A percentile compares a stretch with the other conserved stretches of the same genome.
phyloP scores from a whole-genome alignment of 2,888 invertebrate genomes.

The Calameuta idolon region DNA sequence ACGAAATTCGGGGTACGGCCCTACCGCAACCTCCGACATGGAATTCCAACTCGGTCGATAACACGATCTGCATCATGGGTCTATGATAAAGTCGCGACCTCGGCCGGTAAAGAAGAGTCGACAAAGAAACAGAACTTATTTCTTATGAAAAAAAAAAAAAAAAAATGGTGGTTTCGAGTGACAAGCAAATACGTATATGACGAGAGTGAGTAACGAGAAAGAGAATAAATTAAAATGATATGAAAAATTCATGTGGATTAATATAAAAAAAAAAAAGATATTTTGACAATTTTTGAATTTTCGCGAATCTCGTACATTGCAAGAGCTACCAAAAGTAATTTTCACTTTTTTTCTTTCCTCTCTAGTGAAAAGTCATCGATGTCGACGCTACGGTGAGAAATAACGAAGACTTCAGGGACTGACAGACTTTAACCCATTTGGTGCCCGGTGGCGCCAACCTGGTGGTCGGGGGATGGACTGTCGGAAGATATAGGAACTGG shows the following conservation, averaged over 20 bases:
- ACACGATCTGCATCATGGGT: conserved; percentile 1
- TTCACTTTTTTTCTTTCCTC: not conserved
- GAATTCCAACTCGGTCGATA: not conserved
- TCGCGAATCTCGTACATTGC: not conserved
- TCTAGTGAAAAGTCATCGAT: not conserved
- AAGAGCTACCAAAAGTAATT: not conserved
- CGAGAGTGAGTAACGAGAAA: no score
- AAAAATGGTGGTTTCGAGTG: no score
- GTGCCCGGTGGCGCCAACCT: conserved; percentile 57
- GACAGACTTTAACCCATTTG: conserved; percentile 62
- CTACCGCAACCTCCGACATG: conserved; percentile 39
- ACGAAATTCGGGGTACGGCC: conserved; percentile 39
- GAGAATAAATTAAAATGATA: no score
- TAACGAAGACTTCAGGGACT: not conserved
- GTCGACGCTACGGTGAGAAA: not conserved
- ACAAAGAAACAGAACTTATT: not conserved
- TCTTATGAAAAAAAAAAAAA: no score
- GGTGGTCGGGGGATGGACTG: conserved; percentile 41
- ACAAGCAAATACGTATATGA: no score
- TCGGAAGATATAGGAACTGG: conserved; percentile 37
- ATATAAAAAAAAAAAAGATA: no score
- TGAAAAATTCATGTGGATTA: no score
- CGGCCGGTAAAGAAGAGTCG: not conserved
- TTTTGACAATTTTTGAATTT: no score
- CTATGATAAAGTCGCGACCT: not conserved